Percentiles rank a stretch among this genome's conserved stretches.
Conservation (phyloP, 2,113 vertebrate species). For the Oplegnathus fasciatus region DNA sequence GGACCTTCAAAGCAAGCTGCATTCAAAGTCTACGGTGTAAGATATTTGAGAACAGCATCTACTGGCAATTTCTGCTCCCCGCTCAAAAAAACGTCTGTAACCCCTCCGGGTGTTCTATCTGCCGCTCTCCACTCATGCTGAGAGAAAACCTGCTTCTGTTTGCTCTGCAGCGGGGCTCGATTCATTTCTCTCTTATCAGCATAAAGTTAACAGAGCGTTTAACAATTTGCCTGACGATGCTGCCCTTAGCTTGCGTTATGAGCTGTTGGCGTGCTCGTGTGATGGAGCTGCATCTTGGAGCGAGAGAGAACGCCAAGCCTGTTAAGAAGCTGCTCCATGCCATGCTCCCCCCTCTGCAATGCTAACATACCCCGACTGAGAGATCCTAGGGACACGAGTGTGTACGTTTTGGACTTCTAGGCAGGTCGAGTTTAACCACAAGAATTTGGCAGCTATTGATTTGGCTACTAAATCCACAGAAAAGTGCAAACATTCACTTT, state of each 20-base stretch:
- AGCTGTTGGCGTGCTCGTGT: constrained; percentile 5
- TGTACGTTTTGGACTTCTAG: constrained; percentile 62
- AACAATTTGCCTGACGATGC: constrained; percentile 29
- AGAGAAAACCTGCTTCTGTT: constrained; percentile 30
- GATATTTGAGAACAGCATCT: constrained; percentile 25
- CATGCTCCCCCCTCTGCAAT: background rate
- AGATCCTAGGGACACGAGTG: constrained; percentile 33
- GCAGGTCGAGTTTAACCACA: constrained; percentile 48
- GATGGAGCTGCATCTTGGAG: constrained; percentile 15
- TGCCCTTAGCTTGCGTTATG: constrained; percentile 11
- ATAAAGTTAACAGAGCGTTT: constrained; percentile 25
- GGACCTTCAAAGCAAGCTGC: constrained; percentile 51
- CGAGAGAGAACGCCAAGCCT: constrained; percentile 11
- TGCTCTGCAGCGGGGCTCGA: constrained; percentile 3
- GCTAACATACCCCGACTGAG: constrained; percentile 37
- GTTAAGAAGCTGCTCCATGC: constrained; percentile 7
- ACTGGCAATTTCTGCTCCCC: constrained; percentile 19
- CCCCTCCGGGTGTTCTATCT: constrained; percentile 17
- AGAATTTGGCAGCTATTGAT: constrained; percentile 71
- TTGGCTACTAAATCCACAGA: constrained; percentile 70
- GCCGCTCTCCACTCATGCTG: constrained; percentile 6
- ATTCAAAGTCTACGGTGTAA: constrained; percentile 31
- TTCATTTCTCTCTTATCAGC: constrained; percentile 3
- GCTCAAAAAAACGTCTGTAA: constrained; percentile 22
- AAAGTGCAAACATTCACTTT: constrained; percentile 72